Evolutionary conservation across 1,140 invertebrate genomes (phyloP).

Genomic region (Drosophila leontia): DNA sequence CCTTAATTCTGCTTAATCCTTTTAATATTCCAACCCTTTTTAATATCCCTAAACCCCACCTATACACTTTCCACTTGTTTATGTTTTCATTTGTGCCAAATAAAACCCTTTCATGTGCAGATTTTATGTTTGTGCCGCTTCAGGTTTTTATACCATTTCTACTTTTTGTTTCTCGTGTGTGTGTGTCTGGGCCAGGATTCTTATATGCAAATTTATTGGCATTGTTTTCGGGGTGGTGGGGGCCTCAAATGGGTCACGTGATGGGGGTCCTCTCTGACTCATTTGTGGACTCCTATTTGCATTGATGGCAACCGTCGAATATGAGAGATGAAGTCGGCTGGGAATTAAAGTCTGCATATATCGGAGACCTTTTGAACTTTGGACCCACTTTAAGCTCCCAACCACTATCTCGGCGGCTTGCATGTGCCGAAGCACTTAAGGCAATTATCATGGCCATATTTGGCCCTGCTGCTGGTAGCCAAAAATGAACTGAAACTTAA

Average conservation of each 20-base stretch:
- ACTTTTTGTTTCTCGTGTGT: slow-evolving; percentile 28
- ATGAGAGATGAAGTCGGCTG: slow-evolving; percentile 13
- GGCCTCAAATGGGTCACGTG: slow-evolving; percentile 50
- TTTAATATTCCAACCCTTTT: neutral
- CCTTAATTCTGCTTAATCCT: neutral
- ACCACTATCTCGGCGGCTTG: slow-evolving; percentile 33
- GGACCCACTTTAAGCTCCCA: slow-evolving; percentile 24
- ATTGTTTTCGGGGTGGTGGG: slow-evolving; percentile 22
- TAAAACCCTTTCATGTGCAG: slow-evolving; percentile 69
- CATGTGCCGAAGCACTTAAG: slow-evolving; percentile 50
- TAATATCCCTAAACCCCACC: slow-evolving; percentile 13
- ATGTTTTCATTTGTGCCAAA: slow-evolving; percentile 69
- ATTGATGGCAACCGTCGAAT: slow-evolving; percentile 35
- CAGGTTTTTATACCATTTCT: slow-evolving; percentile 31
- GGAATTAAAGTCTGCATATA: slow-evolving; percentile 19
- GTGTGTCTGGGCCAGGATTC: slow-evolving; percentile 33
- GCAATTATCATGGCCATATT: slow-evolving; percentile 57
- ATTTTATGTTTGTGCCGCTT: slow-evolving; percentile 63
- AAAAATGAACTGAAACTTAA: slow-evolving; percentile 72
- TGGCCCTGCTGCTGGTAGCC: slow-evolving; percentile 25
- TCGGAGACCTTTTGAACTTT: slow-evolving; percentile 32
- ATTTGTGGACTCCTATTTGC: slow-evolving; percentile 39
- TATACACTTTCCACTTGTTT: slow-evolving; percentile 46
- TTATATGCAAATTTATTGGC: slow-evolving; percentile 81
- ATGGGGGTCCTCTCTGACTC: slow-evolving; percentile 22